These are phyloP conservation scores for Incurvaria masculella DNA, from an alignment of 2,888 invertebrate genomes.

Conservation along the genomic window DNA sequence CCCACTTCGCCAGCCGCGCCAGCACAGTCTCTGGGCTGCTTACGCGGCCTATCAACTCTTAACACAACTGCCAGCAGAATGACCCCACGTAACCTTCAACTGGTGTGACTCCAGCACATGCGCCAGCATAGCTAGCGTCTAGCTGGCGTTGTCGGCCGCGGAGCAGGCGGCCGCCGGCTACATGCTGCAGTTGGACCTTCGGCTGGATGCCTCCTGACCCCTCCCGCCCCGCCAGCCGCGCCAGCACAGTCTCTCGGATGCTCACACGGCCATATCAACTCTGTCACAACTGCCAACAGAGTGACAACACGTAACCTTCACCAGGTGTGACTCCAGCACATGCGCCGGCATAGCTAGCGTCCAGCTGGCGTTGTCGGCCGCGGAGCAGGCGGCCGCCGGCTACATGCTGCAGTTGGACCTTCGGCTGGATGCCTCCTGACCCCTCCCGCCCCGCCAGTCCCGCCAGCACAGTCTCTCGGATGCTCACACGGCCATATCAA, in stretches of 20 bases:
- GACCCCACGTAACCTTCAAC: too few relatives aligned
- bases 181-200: slow-evolving; percentile 41
- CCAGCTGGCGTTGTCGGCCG: slow-evolving; percentile 41
- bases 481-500: slow-evolving; percentile 46
- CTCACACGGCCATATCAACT: slow-evolving; percentile 48
- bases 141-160: slow-evolving; percentile 38
- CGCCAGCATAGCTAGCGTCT: slow-evolving; percentile 47
- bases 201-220: slow-evolving; percentile 40
- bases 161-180: slow-evolving; percentile 44
- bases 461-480: slow-evolving; percentile 29
- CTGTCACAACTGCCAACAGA: too few relatives aligned
- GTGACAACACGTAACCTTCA: too few relatives aligned
- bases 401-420: slow-evolving; percentile 44
- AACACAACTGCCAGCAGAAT: too few relatives aligned
- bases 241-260: slow-evolving; percentile 29
- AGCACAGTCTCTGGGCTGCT: slow-evolving; percentile 31
- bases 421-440: slow-evolving; percentile 38
- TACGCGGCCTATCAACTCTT: too few relatives aligned
- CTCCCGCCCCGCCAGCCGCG: slow-evolving; percentile 26
- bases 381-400: slow-evolving; percentile 42
- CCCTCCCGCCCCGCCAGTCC: slow-evolving; percentile 28
- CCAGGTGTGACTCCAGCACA: slow-evolving; percentile 41
- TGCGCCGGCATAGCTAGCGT: slow-evolving; percentile 48
- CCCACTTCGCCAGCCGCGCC: slow-evolving; percentile 22
- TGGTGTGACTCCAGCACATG: slow-evolving; percentile 45